Evolutionary conservation across 1,140 invertebrate genomes (phyloP), one percentile per base, ranked within the genome.

Genomic region (Diplogasteroides magnus): DNA sequence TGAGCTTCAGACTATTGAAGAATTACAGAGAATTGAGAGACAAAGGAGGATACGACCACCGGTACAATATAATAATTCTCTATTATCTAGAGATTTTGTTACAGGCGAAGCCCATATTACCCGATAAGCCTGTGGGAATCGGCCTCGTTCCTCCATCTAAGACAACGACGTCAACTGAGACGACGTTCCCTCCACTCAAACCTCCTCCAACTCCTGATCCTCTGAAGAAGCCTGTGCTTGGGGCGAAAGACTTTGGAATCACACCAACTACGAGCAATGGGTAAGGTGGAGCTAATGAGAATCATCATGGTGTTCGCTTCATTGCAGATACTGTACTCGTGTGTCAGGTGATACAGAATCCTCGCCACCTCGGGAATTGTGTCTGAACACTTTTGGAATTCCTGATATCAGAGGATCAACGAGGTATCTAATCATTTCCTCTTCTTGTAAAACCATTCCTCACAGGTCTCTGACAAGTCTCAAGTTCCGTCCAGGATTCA

Each of bases 401-500:
- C 31, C 61, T 61, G 62, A 66, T 57, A 2, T 32, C 37, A 62
- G 48, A 56, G 48, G 64, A 25, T 23, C 32, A 55, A 56, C 32
- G 64, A 32, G 63, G 31, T 56, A 68, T 55, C 29, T 61, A 70
- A 11, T 67, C 65, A 67, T 31, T n/a, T 14, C 25, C 25, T 32
- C 19, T 13, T 31, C 28, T 2, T 14, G 19, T 69, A n/a, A n/a
- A n/a, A n/a, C n/a, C n/a, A n/a, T n/a, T n/a, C n/a, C n/a, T n/a
- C n/a, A 70, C 19, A 73, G 67, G 37, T 73, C 72, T 6, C 64
- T 73, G 3, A 73, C 72, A 2, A 73, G 69, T 48, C 59, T 73
- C 11, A 58, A 67, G 11, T 73, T 73, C 61, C 68, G 66, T 23
- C 64, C 68, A n/a, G 62, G 64, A 11, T 48, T 48, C 37, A 19